Conservation (phyloP, 2,797 vertebrate species). For the Typhlichthys eigenmanni region DNA sequence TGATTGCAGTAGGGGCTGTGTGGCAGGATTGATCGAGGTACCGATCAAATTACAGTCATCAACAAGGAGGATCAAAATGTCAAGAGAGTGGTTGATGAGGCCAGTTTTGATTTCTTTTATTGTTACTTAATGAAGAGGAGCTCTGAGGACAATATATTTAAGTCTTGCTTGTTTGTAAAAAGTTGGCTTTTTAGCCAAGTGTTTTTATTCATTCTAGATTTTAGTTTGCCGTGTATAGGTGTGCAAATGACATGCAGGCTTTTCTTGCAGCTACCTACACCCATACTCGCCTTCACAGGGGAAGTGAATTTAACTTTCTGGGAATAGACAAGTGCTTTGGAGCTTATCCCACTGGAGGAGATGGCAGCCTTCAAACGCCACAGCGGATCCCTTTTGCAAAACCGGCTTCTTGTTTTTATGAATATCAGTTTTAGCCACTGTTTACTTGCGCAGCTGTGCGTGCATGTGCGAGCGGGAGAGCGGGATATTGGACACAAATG, state of each 20-base stretch:
- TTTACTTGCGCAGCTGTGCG: background rate
- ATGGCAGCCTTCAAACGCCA: background rate
- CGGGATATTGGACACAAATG: conserved; percentile 3
- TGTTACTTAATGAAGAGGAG: conserved; percentile 4
- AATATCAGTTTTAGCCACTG: conserved; percentile 2
- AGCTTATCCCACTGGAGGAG: conserved; percentile 13
- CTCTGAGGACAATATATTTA: background rate
- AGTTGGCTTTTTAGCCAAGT: conserved; percentile 5
- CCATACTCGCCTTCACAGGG: background rate
- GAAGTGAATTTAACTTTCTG: conserved; percentile 12
- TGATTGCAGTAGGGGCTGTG: conserved; percentile 5
- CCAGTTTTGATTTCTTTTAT: background rate
- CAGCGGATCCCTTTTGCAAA: background rate
- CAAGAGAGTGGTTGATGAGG: conserved; percentile 3
- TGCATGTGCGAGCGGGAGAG: background rate
- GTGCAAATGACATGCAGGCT: no score
- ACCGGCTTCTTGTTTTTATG: background rate
- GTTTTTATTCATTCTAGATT: conserved; percentile 8
- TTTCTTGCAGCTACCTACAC: background rate
- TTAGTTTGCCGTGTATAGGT: background rate
- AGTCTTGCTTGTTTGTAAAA: background rate
- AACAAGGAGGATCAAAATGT: conserved; percentile 17
- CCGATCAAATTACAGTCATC: conserved; percentile 23
- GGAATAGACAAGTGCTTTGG: background rate
- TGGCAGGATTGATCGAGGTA: conserved; percentile 13